Percentiles rank a stretch among this genome's conserved stretches.
These are phyloP conservation scores for Encarsia formosa DNA, from an alignment of 2,888 invertebrate species.

Conservation along the genomic window DNA sequence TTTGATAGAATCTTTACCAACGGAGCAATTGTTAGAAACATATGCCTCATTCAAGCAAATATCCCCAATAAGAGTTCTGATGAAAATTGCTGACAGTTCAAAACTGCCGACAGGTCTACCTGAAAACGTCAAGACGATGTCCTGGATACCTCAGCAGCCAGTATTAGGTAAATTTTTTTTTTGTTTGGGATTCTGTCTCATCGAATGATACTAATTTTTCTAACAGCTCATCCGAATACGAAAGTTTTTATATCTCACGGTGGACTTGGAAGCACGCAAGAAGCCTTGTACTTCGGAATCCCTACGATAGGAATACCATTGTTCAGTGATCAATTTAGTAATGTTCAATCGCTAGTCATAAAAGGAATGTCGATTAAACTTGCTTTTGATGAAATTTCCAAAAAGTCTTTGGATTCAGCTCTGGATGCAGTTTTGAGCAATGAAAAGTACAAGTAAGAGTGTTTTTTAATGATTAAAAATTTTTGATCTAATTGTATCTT, in stretches of 20 bases:
- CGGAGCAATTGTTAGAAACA: slow-evolving; percentile 27
- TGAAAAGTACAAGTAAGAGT: slow-evolving; percentile 38
- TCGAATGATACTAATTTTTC: background rate
- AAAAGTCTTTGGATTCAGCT: slow-evolving; percentile 34
- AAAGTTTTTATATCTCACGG: slow-evolving; percentile 42
- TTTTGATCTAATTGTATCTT: no score
- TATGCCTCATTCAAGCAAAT: slow-evolving; percentile 35
- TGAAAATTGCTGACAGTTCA: slow-evolving; percentile 30
- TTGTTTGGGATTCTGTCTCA: background rate
- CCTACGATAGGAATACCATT: slow-evolving; percentile 46
- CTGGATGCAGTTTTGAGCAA: slow-evolving; percentile 36
- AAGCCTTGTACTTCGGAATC: slow-evolving; percentile 42
- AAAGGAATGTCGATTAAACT: slow-evolving; percentile 34
- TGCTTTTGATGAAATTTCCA: slow-evolving; percentile 29
- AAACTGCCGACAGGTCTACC: slow-evolving; percentile 34
- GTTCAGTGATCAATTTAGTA: slow-evolving; percentile 43
- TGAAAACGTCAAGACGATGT: slow-evolving; percentile 29
- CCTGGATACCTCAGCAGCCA: slow-evolving; percentile 35
- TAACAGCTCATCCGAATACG: slow-evolving; percentile 32
- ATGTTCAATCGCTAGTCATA: slow-evolving; percentile 34
- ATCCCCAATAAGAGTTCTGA: slow-evolving; percentile 33
- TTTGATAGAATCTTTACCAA: slow-evolving; percentile 32
- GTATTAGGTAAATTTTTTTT: background rate
- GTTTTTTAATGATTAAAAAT: background rate
- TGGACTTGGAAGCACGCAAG: slow-evolving; percentile 38